Evolutionary conservation across 2,113 vertebrate genomes (phyloP).

Genomic region (Melanostigma gelatinosum): DNA sequence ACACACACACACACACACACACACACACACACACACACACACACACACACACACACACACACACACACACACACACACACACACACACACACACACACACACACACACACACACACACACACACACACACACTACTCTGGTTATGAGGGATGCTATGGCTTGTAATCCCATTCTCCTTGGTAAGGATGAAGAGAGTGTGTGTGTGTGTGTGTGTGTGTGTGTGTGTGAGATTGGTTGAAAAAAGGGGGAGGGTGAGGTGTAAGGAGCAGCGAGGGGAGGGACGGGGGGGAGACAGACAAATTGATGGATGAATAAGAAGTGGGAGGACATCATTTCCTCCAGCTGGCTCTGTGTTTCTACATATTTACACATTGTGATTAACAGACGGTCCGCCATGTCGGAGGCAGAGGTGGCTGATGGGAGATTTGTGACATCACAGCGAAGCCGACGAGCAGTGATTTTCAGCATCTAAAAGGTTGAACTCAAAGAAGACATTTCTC

Average conservation of each 20-base stretch:
- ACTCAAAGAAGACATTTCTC: too few species aligned
- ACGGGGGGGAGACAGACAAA: not conserved
- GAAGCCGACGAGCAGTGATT: not conserved
- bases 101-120: too few species aligned
- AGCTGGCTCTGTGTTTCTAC: conserved; percentile 16
- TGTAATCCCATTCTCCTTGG: conserved; percentile 90
- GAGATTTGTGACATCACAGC: not conserved
- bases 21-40: conserved; percentile 21
- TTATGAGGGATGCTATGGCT: conserved; percentile 84
- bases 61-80: too few species aligned
- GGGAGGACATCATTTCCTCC: conserved; percentile 14
- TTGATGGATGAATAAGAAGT: conserved; percentile 37
- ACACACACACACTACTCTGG: conserved; percentile 60
- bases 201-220: conserved; percentile 34
- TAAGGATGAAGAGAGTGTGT: conserved; percentile 79
- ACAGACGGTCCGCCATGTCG: not conserved
- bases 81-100: too few species aligned
- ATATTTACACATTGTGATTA: conserved; percentile 5
- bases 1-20: conserved; percentile 84
- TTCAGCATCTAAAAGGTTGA: too few species aligned
- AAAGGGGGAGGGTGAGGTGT: not conserved
- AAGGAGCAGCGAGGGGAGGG: not conserved
- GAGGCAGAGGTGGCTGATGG: conserved; percentile 43
- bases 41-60: conserved; percentile 80
- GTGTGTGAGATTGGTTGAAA: conserved; percentile 45